Percentiles rank a stretch among this genome's conserved stretches.
phyloP scores from a whole-genome alignment of 2,797 vertebrate species.

The Scolopax rusticola region DNA sequence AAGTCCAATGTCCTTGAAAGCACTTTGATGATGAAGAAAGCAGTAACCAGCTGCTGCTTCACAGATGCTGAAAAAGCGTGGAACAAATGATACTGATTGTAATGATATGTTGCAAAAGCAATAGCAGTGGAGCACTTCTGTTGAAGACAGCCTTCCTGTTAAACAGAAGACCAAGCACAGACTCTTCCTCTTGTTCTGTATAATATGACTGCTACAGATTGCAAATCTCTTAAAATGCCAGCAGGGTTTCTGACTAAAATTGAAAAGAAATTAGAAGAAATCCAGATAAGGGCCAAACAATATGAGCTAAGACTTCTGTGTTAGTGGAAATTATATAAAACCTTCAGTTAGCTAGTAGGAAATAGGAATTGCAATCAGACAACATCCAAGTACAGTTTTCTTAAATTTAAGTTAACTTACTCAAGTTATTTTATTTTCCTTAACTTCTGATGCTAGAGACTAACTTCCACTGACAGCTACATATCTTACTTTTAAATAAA shows the following conservation, averaged over 20 bases:
- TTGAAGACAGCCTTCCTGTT: slow-evolving; percentile 65
- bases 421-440: slow-evolving; percentile 14
- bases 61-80: slow-evolving; percentile 77
- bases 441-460: not conserved
- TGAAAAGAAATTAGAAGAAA: slow-evolving; percentile 65
- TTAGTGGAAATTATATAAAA: slow-evolving; percentile 39
- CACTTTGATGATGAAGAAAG: slow-evolving; percentile 81
- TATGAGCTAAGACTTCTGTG: slow-evolving; percentile 21
- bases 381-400: slow-evolving; percentile 9
- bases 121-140: slow-evolving; percentile 69
- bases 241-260: not conserved
- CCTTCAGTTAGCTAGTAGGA: slow-evolving; percentile 36
- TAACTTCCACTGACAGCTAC: not conserved
- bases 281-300: slow-evolving; percentile 45
- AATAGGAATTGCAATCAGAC: slow-evolving; percentile 38
- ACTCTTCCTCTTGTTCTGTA: slow-evolving; percentile 63
- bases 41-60: slow-evolving; percentile 80
- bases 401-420: slow-evolving; percentile 23
- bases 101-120: slow-evolving; percentile 78
- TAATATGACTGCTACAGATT: slow-evolving; percentile 39
- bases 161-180: slow-evolving; percentile 70
- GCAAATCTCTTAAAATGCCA: slow-evolving; percentile 42
- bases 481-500: not conserved
- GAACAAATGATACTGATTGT: slow-evolving; percentile 83
- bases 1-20: slow-evolving; percentile 79